Evolutionary conservation across 1,140 invertebrate genomes (phyloP), one percentile per base, ranked within the genome.

Genomic region (Melipona quadrifasciata): DNA sequence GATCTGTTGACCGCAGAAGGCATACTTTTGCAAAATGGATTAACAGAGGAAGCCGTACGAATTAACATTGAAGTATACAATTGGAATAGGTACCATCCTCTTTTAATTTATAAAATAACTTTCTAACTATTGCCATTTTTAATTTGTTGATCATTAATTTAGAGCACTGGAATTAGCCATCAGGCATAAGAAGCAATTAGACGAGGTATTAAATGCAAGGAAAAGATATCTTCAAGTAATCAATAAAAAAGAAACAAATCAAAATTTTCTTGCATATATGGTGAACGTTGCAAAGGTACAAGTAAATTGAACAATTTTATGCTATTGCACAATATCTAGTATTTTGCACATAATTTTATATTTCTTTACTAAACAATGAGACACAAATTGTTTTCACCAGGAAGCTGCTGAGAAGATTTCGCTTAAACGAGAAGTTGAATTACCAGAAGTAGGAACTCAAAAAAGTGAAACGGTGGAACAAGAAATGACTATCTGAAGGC

Each of bases 31-130:
- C 97, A 98, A 91, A 97, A 97, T 91, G 97, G 97, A 64, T 95
- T 97, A 61, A 95, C 96, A 16, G 96, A 96, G 80, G 95, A 98
- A 90, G 98, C 98, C 1, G 97, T 99, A 87, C 96, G 96, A 87
- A 94, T 97, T 1, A 97, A 98, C 91, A 95, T 99, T n/a, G 95
- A 97, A 87, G 95, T 98, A 88, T 98, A 98, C 93, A 97, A 98
- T 90, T 99, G 98, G 98, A 97, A 97, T 79, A 96, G 97, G 96
- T 97, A 95, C n/a, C 24, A 61, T 27, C 6, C 39, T 73, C 24
- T 73, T 74, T 34, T n/a, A 75, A 31, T 55, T 68, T 53, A 65
- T 16, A 2, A 31, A 80, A 31, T 21, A 53, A 16, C 47, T 58
- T 68, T 27, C 58, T 27, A 19, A 34, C 39, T 14, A 61, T 70